Conservation (phyloP, 2,113 vertebrate species). For the Lamprologus lemairii region DNA sequence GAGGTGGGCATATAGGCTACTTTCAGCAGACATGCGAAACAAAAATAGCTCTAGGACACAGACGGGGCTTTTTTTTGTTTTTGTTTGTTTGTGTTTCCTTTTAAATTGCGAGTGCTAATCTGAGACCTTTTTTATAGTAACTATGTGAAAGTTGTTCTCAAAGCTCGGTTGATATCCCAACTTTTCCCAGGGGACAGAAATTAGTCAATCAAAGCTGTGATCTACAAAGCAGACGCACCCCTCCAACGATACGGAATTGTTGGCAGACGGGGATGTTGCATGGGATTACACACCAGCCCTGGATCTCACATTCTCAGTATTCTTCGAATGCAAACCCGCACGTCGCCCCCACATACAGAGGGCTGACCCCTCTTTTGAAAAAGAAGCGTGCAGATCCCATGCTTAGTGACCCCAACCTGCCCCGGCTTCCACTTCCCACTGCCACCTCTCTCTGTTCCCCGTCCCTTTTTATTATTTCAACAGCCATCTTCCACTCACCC, state of each 20-base stretch:
- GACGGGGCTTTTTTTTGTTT: not conserved
- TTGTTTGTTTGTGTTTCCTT: not conserved
- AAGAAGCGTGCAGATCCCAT: conserved; percentile 64
- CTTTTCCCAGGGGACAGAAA: not conserved
- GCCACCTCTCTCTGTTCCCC: conserved; percentile 24
- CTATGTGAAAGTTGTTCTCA: not conserved
- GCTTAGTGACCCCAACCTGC: conserved; percentile 63
- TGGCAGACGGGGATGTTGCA: conserved; percentile 32
- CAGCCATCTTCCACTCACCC: conserved; percentile 22
- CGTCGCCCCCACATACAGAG: conserved; percentile 43
- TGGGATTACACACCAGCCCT: conserved; percentile 55
- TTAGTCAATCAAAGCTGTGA: conserved; percentile 37
- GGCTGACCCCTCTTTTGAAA: conserved; percentile 63
- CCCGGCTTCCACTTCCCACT: conserved; percentile 60
- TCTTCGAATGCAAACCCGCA: conserved; percentile 58
- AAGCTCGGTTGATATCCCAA: not conserved
- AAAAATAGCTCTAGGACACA: not conserved
- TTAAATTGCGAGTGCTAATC: not conserved
- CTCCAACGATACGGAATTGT: conserved; percentile 26
- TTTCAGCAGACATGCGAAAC: conserved; percentile 4
- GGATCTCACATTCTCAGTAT: conserved; percentile 60
- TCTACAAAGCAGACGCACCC: conserved; percentile 2
- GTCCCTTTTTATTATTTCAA: conserved; percentile 33
- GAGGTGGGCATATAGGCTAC: conserved; percentile 26
- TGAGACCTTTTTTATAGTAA: not conserved